Base-by-base conservation (phyloP, 2,797 vertebrate genomes). In the Pseudochirops cupreus region DNA sequence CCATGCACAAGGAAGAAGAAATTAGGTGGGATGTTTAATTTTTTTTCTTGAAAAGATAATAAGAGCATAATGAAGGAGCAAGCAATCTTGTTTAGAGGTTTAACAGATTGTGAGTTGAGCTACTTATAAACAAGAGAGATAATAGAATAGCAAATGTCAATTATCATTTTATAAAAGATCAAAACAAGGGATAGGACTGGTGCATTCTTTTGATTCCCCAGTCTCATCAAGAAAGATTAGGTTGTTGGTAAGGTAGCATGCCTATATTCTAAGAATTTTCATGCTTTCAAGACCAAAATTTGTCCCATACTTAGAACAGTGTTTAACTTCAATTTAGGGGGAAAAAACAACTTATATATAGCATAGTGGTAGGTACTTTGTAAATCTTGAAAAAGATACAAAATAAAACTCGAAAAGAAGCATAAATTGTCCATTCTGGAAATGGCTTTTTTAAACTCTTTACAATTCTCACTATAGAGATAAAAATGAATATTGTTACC, bases 401-500 rank as follows among this genome's bases (percentile, higher is more conserved):
- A 26, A 94, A 14, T n/a, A 91, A 93, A 92, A 92, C 94, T 92
- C 56, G 55, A 46, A 82, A 90, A 91, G 31, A 33, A 52, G 0
- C 7, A 90, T 46, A 16, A 24, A 62, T 46, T 92, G 0, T 31
- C 21, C 18, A 52, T 33, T 52, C 39, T 50, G 46, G 18, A 33
- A 67, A 87, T 94, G 90, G n/a, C 91, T 92, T 93, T 89, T 18
- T 52, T 92, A 94, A 95, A 7, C 0, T 94, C 53, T 74, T 24
- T 31, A 6, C 67, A 50, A 50, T 3, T 94, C 29, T 90, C 93
- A 95, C 90, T 54, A 9, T 33, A 53, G 57, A 95, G n/a, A 96
- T 62, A 46, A 94, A 94, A 7, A 94, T 53, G 13, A 82, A 82
- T 39, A 14, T n/a, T 14, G 56, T 82, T 96, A 96, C 39, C 52